Base-by-base conservation (phyloP, 2,113 vertebrate genomes). In the Charina bottae region DNA sequence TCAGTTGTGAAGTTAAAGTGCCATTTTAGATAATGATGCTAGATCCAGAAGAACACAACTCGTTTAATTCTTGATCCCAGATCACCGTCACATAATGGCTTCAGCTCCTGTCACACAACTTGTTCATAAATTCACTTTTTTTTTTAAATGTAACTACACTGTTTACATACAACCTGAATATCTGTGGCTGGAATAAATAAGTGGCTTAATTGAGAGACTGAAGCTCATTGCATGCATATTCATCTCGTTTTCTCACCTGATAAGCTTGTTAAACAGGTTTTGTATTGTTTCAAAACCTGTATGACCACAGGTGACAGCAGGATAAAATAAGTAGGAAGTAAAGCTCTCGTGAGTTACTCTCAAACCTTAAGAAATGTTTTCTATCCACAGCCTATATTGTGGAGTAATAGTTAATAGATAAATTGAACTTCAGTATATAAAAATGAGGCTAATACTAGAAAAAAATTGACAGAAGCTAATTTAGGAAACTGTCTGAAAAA, bases 241-340 rank as follows among this genome's bases (percentile, higher is more conserved):
- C n/a, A 86, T 62, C 26, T 58, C 56, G 83, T 21, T 83, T 83
- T 55, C 64, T 49, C 26, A 42, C 58, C 55, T 60, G 68, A 49
- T 60, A 60, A 92, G 15, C 9, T 78, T 68, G 90, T 33, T 59
- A 53, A 56, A 24, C 87, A n/a, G 78, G 55, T 53, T 90, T 83
- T 83, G 68, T 53, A 68, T 55, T 55, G 13, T 88, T 59, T 88
- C 56, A 88, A 83, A 92, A 88, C 68, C 91, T 88, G 91, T 33
- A 83, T 88, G 87, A 60, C 42, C 42, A 60, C 55, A 91, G 11
- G 59, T 68, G 60, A 54, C 49, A 85, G 19, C 2, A 21, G 84
- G 24, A 86, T 33, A 54, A 86, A 54, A 19, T 58, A 83, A 90
- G 55, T 46, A 19, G 59, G 49, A 64, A 91, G 49, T 23, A 28